Evolutionary conservation across 2,113 vertebrate genomes (phyloP).

Genomic region (Lethenteron reissneri): DNA sequence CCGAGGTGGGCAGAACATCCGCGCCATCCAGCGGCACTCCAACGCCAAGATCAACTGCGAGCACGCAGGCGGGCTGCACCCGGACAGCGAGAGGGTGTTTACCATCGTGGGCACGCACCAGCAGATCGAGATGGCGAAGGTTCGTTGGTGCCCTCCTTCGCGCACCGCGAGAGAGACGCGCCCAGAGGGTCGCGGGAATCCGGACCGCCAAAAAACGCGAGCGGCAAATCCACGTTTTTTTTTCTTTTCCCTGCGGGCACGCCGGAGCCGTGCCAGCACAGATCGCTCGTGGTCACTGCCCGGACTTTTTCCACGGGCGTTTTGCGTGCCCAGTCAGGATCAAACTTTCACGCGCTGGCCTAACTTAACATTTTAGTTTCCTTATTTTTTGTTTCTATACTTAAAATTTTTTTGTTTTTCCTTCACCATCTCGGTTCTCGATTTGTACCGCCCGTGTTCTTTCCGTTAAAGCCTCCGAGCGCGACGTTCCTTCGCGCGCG

Average conservation of each 20-base stretch:
- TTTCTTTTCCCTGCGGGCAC: not conserved
- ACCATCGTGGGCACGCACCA: slow-evolving; percentile 37
- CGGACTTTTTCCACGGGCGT: not conserved
- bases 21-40: slow-evolving; percentile 35
- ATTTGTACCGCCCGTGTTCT: too few species aligned
- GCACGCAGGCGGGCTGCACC: slow-evolving; percentile 15
- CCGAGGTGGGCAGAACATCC: slow-evolving; percentile 49
- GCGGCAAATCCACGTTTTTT: not conserved
- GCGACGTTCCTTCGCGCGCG: too few species aligned
- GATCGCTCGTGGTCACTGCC: not conserved
- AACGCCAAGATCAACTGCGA: slow-evolving; percentile 41
- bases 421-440: too few species aligned
- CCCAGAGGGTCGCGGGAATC: not conserved
- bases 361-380: too few species aligned
- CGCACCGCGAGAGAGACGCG: not conserved
- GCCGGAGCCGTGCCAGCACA: not conserved
- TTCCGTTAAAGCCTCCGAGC: too few species aligned
- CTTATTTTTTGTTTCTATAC: too few species aligned
- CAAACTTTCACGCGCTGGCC: too few species aligned
- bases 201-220: too few species aligned
- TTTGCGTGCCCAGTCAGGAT: too few species aligned
- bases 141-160: slow-evolving; percentile 13
- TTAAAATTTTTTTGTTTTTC: too few species aligned
- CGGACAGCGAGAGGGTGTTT: slow-evolving; percentile 20
- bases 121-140: slow-evolving; percentile 48